phyloP scores from a whole-genome alignment of 2,797 vertebrate genomes.

The Manis crassicaudata region DNA sequence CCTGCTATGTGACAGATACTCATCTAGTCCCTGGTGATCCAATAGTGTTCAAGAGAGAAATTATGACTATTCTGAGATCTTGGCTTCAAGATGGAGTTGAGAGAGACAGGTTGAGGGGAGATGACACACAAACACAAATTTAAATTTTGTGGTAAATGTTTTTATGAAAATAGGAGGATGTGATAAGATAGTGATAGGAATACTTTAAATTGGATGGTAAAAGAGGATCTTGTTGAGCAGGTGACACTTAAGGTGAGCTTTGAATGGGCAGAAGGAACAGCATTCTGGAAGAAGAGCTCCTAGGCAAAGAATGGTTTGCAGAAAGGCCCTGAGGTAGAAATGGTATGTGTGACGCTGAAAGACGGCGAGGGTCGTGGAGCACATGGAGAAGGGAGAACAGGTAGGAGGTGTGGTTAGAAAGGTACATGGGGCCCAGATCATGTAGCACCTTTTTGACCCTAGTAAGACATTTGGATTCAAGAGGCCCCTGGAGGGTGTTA shows the following conservation, averaged over 20 bases:
- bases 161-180: conserved; percentile 7
- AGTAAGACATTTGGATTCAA: neutral
- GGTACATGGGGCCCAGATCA: neutral
- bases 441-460: neutral
- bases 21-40: neutral
- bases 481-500: neutral
- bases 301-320: neutral
- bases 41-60: neutral
- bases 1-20: neutral
- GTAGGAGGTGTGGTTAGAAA: neutral
- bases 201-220: neutral
- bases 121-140: neutral
- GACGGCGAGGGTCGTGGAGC: neutral
- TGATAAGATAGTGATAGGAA: neutral
- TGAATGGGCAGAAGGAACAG: neutral
- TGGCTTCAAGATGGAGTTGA: neutral
- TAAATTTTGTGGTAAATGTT: neutral
- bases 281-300: neutral
- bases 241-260: neutral
- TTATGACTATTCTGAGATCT: neutral
- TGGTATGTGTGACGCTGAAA: neutral
- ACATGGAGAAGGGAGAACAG: neutral
- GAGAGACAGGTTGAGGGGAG: neutral
- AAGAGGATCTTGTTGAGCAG: neutral
- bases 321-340: neutral